Evolutionary conservation across 1,140 invertebrate genomes (phyloP), one percentile per base, ranked within the genome.

Genomic region (Bicyclus anynana): DNA sequence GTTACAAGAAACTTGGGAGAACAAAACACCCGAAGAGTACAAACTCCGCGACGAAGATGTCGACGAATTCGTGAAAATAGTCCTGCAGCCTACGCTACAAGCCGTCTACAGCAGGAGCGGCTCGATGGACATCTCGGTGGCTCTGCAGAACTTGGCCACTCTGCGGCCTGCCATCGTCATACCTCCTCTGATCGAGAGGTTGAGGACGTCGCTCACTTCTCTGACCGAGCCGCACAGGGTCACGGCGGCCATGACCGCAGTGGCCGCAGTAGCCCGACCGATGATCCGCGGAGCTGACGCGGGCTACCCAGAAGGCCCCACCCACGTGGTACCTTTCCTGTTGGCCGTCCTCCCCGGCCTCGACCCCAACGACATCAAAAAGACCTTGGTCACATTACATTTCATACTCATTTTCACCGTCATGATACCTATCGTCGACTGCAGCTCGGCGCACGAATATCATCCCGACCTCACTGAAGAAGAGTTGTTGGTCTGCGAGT

Each of bases 301-400:
- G 37, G 89, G 87, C 53, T 96, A 93, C 80, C 91, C 93, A 5
- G 94, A 95, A 76, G 96, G 96, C 10, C 93, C 93, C 20, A 92
- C 91, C 0, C 94, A 97, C 72, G 92, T 97, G 0, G 90, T 98
- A 2, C 95, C 95, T 1, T 82, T 98, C 3, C 82, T 98, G 2
- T 92, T 95, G 68, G 91, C 93, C 1, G 90, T 94, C 0, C 81
- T 98, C 10, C 97, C 97, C 0, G 96, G 96, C 5, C 94, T 98
- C 37, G 97, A 99, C 87, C 93, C 95, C 0, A 99, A 98, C 74
- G 97, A 98, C 82, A 91, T 94, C 26, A 92, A 92, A 55, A 99
- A 98, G 74, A 95, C 93, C 58, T 90, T 96, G 67, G 91, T 94
- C 21, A 93, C 95, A 0, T 92, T 97, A 62, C 92, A 95, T 77